Evolutionary conservation across 2,797 vertebrate genomes (phyloP).

Genomic region (Sebastes paucispinis): DNA sequence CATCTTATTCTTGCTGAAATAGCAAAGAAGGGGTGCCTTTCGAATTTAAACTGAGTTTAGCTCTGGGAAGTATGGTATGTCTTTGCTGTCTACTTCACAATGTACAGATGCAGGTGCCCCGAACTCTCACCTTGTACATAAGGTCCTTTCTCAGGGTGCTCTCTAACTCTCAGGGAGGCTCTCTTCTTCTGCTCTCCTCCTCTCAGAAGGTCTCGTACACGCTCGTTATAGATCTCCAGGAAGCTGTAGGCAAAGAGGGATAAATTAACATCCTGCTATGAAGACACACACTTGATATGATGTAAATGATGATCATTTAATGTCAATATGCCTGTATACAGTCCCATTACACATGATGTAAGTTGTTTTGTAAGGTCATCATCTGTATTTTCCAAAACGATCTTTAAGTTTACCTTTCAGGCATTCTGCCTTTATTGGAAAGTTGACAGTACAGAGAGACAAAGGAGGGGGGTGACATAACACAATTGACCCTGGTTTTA

Average conservation of each 20-base stretch:
- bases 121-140: constrained; percentile 92
- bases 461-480: background rate
- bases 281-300: background rate
- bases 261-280: background rate
- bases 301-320: background rate
- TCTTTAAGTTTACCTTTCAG: background rate
- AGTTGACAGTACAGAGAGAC: background rate
- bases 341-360: background rate
- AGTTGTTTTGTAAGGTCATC: background rate
- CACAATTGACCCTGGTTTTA: background rate
- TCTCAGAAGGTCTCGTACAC: constrained; percentile 90
- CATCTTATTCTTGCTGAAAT: background rate
- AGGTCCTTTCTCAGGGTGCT: constrained; percentile 96
- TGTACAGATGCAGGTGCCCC: background rate
- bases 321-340: background rate
- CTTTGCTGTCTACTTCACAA: background rate
- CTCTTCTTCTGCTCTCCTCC: constrained; percentile 87
- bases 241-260: constrained; percentile 82
- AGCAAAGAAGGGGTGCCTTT: background rate
- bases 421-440: background rate
- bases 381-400: background rate
- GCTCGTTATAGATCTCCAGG: constrained; percentile 98
- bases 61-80: background rate
- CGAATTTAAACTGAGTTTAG: background rate
- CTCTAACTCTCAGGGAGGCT: constrained; percentile 88